A percentile compares a stretch with the other conserved stretches of the same genome.
Conservation (phyloP, 2,113 vertebrate species). For the Bambusicola thoracicus region DNA sequence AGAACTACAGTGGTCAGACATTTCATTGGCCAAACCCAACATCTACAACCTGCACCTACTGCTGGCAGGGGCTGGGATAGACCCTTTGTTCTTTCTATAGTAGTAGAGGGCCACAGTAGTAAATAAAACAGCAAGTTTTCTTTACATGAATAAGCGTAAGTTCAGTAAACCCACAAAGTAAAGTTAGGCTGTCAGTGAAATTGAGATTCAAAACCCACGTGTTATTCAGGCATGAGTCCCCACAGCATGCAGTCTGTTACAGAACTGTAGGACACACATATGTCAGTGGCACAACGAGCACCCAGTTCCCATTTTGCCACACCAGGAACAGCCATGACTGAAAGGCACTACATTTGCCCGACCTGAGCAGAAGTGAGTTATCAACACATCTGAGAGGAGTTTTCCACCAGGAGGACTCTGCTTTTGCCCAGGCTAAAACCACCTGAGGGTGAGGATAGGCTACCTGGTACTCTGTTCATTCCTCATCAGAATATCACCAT, state of each 20-base stretch:
- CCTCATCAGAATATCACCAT: neutral
- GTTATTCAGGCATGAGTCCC: fast-evolving
- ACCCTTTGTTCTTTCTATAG: neutral
- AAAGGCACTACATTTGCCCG: neutral
- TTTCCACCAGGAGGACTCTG: neutral
- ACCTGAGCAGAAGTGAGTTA: neutral
- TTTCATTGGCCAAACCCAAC: neutral
- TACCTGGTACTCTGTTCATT: neutral
- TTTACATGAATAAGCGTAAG: neutral
- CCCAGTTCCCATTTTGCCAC: neutral
- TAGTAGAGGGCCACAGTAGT: neutral
- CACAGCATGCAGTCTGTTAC: neutral
- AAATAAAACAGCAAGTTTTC: neutral
- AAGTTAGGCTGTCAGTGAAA: neutral
- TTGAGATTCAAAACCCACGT: neutral
- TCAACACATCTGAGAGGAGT: neutral
- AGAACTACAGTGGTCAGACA: neutral
- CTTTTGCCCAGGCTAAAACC: neutral
- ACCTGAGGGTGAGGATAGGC: neutral
- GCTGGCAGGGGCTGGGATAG: neutral
- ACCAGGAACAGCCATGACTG: neutral
- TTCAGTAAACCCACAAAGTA: neutral
- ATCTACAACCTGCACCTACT: neutral
- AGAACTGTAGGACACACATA: neutral
- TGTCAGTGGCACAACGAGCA: fast-evolving